Percentiles rank a stretch among this genome's conserved stretches.
Conservation (phyloP, 2,797 vertebrate species). For the Rhinichthys osculus region DNA sequence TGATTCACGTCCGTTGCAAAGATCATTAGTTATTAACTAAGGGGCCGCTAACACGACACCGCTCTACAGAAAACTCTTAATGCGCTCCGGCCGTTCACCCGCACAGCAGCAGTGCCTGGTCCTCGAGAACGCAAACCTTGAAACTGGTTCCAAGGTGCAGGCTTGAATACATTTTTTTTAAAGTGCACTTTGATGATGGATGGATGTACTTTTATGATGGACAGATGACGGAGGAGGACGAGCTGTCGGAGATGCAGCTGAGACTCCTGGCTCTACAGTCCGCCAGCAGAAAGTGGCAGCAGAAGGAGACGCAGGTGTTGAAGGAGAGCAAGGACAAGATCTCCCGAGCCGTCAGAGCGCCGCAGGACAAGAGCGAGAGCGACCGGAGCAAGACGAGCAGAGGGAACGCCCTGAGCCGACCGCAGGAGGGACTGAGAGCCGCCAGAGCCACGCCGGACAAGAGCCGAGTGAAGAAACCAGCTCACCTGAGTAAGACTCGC, state of each 20-base stretch:
- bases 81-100: too few species aligned
- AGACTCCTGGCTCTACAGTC: conserved; percentile 96
- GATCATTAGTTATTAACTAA: too few species aligned
- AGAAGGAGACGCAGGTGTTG: conserved; percentile 97
- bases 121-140: too few species aligned
- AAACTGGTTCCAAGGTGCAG: too few species aligned
- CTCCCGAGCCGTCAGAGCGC: conserved; percentile 36
- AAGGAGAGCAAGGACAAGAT: conserved; percentile 93
- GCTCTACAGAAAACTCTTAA: too few species aligned
- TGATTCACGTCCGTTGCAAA: too few species aligned
- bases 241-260: conserved; percentile 94
- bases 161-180: too few species aligned
- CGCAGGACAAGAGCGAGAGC: conserved; percentile 42
- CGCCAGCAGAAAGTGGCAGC: conserved; percentile 98
- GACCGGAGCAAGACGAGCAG: conserved; percentile 10
- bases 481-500: conserved; percentile 15
- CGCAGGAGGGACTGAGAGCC: conserved; percentile 3
- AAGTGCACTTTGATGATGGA: too few species aligned
- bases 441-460: conserved; percentile 40
- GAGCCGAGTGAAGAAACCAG: conserved; percentile 53
- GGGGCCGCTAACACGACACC: too few species aligned
- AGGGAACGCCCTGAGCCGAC: background rate
- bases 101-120: too few species aligned
- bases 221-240: conserved; percentile 84
- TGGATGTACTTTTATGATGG: too few species aligned